Evolutionary conservation across 2,797 vertebrate genomes (phyloP).

Genomic region (Acestrorhynchus altus): DNA sequence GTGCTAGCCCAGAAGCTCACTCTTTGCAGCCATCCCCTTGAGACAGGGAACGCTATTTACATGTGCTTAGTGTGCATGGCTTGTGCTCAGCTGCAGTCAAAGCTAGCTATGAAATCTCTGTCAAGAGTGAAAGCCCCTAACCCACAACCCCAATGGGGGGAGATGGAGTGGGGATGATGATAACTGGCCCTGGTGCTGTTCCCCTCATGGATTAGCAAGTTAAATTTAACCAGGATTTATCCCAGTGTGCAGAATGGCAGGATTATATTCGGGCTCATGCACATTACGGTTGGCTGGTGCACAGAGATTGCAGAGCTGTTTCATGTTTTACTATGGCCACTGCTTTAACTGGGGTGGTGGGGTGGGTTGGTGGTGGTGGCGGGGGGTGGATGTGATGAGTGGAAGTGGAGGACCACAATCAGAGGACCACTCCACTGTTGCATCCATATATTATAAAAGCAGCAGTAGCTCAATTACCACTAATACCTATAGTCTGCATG

Average conservation of each 20-base stretch:
- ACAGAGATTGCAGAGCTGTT: conserved; percentile 57
- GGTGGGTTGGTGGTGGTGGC: no score
- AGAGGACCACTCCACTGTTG: neutral
- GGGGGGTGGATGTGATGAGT: no score
- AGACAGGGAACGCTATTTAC: conserved; percentile 38
- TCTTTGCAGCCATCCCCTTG: conserved; percentile 15
- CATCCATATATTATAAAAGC: neutral
- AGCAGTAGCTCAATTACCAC: neutral
- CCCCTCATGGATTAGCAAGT: conserved; percentile 77
- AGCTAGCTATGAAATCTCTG: conserved; percentile 20
- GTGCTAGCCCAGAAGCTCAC: conserved; percentile 13
- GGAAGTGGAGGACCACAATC: no score
- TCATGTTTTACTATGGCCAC: conserved; percentile 56
- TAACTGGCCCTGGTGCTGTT: conserved; percentile 36
- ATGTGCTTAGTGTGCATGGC: conserved; percentile 52
- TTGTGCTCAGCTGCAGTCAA: conserved; percentile 31
- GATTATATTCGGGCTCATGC: conserved; percentile 75
- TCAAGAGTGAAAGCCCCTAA: conserved; percentile 21
- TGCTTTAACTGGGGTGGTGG: conserved; percentile 35
- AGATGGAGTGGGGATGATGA: conserved; percentile 39
- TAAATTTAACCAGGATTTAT: conserved; percentile 82
- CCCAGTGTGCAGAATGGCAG: conserved; percentile 77
- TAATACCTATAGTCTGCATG: no score
- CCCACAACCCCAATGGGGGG: conserved; percentile 6
- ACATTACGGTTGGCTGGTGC: conserved; percentile 64